Conservation (phyloP, 2,113 vertebrate species). For the Fukomys damarensis region DNA sequence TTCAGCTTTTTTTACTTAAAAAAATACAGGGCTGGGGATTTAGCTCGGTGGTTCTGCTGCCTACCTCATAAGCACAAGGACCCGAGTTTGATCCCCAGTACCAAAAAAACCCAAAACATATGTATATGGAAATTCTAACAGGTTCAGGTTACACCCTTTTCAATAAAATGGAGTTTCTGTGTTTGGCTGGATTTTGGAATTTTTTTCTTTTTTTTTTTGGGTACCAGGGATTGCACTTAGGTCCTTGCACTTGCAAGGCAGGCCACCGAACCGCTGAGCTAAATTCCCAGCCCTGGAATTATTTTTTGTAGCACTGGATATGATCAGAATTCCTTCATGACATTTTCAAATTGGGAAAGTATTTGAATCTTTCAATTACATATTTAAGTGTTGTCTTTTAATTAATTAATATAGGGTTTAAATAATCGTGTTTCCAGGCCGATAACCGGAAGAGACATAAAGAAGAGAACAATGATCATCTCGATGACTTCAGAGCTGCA, state of each 20-base stretch:
- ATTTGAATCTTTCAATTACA: background rate
- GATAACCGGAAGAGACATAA: conserved; percentile 97
- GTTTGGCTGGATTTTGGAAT: too few relatives aligned
- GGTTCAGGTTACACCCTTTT: background rate
- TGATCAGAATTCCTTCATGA: conserved; percentile 33
- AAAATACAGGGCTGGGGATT: too few relatives aligned
- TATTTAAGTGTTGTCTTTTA: conserved; percentile 5
- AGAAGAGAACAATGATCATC: conserved; percentile 95
- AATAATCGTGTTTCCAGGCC: conserved; percentile 86
- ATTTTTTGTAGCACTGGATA: background rate
- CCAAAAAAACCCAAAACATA: too few relatives aligned
- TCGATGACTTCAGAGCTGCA: conserved; percentile 93
- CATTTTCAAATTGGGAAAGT: conserved; percentile 1
- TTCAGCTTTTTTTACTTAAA: conserved; percentile 29
- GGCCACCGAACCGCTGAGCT: too few relatives aligned
- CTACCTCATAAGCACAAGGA: too few relatives aligned
- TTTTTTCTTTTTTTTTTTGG: too few relatives aligned
- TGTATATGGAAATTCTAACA: background rate
- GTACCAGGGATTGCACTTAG: too few relatives aligned
- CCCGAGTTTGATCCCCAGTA: too few relatives aligned
- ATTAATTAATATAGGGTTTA: conserved; percentile 34
- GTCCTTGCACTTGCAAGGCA: too few relatives aligned
- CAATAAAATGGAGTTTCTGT: background rate
- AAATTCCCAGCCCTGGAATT: too few relatives aligned
- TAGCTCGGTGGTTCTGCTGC: too few relatives aligned